Conservation (phyloP, 2,888 invertebrate species). For the Microplitis deprimator region DNA sequence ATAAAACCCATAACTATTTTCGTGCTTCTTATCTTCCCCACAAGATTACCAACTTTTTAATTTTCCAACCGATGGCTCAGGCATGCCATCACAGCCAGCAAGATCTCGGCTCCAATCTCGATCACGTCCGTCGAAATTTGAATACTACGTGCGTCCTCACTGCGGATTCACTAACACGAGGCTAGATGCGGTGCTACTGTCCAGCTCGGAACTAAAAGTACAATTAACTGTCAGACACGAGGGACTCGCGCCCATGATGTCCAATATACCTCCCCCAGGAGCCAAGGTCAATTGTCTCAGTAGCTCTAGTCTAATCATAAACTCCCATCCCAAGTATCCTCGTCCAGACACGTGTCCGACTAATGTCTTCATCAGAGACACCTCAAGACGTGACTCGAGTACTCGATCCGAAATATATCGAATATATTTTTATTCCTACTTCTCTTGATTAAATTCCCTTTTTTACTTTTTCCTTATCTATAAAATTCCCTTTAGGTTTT, state of each 20-base stretch:
- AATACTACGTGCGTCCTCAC: no score
- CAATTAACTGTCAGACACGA: no score
- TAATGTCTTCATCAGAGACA: slow-evolving; percentile 20
- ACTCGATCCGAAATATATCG: background rate
- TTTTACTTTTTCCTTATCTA: slow-evolving; percentile 24
- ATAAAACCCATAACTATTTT: background rate
- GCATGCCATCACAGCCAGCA: no score
- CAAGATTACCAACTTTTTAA: background rate
- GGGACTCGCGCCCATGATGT: no score
- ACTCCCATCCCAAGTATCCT: slow-evolving; percentile 39
- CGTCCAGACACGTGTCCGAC: background rate
- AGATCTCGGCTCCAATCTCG: no score
- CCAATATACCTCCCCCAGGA: slow-evolving; percentile 13
- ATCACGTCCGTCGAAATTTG: no score
- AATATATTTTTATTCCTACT: slow-evolving; percentile 21
- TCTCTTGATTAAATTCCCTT: slow-evolving; percentile 34
- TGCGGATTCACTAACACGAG: no score
- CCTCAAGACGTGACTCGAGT: slow-evolving; percentile 28
- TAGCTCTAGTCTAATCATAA: slow-evolving; percentile 16
- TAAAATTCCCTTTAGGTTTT: no score
- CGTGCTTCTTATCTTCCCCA: background rate
- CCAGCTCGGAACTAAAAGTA: no score
- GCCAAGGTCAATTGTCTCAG: slow-evolving; percentile 8
- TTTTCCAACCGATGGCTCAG: no score
- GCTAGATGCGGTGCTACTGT: no score